phyloP scores from a whole-genome alignment of 1,140 invertebrate species.

The Drosophila santomea region DNA sequence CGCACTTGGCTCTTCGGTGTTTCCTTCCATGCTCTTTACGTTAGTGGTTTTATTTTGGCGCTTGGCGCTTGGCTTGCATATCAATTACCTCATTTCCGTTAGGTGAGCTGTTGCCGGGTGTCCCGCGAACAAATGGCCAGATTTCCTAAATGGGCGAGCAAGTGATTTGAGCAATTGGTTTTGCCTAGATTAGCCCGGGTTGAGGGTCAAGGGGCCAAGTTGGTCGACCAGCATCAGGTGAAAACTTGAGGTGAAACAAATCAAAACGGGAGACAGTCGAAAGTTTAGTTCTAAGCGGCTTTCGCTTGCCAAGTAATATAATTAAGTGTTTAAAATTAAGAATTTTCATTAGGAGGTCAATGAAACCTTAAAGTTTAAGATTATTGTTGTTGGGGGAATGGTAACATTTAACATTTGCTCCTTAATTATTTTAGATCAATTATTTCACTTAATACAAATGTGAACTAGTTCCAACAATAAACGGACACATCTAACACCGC shows the following conservation, averaged over 20 bases:
- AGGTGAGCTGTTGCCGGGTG: constrained; percentile 21
- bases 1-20: constrained; percentile 25
- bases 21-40: constrained; percentile 47
- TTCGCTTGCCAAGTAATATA: not conserved
- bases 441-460: not conserved
- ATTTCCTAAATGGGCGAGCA: constrained; percentile 23
- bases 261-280: not conserved
- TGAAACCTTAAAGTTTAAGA: no score
- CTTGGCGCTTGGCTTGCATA: constrained; percentile 58
- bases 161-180: constrained; percentile 30
- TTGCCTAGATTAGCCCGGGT: not conserved
- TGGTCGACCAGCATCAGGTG: not conserved
- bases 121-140: constrained; percentile 33
- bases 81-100: constrained; percentile 66
- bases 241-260: not conserved
- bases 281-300: not conserved
- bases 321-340: not conserved
- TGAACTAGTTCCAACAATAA: not conserved
- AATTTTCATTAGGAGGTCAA: not conserved
- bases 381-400: no score
- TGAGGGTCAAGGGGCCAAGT: constrained; percentile 9
- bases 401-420: no score
- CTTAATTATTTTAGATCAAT: not conserved
- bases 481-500: not conserved
- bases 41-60: constrained; percentile 26